Evolutionary conservation across 2,888 invertebrate species (phyloP), one percentile per base, ranked within the genome.

Genomic region (Graphium colonna): DNA sequence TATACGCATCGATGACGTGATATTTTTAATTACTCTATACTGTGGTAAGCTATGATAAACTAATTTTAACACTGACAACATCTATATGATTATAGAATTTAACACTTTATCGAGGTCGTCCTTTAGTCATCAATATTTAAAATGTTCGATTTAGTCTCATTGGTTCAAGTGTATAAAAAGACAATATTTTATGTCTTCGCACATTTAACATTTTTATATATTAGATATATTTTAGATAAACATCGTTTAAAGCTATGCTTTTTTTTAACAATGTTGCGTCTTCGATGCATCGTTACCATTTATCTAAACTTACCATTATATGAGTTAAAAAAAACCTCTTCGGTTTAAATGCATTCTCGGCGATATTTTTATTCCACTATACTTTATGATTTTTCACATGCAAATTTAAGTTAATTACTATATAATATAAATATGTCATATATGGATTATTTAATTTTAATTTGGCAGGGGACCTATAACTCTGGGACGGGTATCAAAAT

Each of bases 201-300:
- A 26, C 1, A n/a, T 33, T 26, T 48, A 48, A 39, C 15, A 39
- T 28, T 49, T 54, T 33, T 18, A 41, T 39, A 40, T 10, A 28
- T 49, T 31, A n/a, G n/a, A n/a, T n/a, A n/a, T n/a, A 31, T 10
- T 49, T 50, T 49, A 44, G 39, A 49, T 26, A 46, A 13, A 44
- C 44, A 49, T 31, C 13, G 45, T 49, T 53, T 45, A 49, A 54
- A 54, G 54, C 54, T 54, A 40, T 45, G 54, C 54, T 54, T 54
- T 54, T 45, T 21, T 17, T 31, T 36, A 49, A 49, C 45, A 49
- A 53, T 53, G 43, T 49, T 36, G 43, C 33, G 39, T 41, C 8
- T 54, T 51, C 51, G 51, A 51, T 55, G 55, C 55, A 51, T 18
- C 55, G 55, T 51, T 51, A 55, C 42, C 10, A 50, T 45, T 49